Conservation (phyloP, 2,888 invertebrate species). For the Heterodera filipjevi region DNA sequence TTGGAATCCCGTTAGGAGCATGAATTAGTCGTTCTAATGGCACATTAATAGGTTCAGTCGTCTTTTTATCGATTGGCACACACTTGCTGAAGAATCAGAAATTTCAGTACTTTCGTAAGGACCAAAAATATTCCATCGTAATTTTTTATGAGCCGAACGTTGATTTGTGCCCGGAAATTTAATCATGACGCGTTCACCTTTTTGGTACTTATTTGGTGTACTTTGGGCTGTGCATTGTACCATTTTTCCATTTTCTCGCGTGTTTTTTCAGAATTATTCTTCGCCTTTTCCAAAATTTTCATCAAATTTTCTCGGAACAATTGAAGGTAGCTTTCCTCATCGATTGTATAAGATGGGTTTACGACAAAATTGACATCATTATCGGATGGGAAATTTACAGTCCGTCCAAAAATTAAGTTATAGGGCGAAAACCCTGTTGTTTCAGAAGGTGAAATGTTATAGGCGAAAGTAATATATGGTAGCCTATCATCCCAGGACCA, state of each 20-base stretch:
- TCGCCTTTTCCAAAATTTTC: slow-evolving; percentile 7
- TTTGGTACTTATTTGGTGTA: neutral
- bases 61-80: slow-evolving; percentile 2
- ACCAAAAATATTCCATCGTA: slow-evolving; percentile 13
- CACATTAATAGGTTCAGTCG: neutral
- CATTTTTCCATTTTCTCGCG: neutral
- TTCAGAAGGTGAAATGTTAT: neutral
- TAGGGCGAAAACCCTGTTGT: neutral
- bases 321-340: neutral
- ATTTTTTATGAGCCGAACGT: slow-evolving; percentile 7
- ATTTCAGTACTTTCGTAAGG: neutral
- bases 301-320: slow-evolving; percentile 13
- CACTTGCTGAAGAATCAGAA: neutral
- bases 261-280: neutral
- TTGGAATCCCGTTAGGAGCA: neutral
- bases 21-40: slow-evolving; percentile 16
- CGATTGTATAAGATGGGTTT: slow-evolving; percentile 4
- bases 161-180: neutral
- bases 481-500: neutral
- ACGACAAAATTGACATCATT: slow-evolving; percentile 16
- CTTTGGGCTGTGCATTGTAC: neutral
- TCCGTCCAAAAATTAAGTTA: neutral
- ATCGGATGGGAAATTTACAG: neutral
- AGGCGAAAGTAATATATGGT: neutral
- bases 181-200: slow-evolving; percentile 9